Evolutionary conservation across 2,888 invertebrate genomes (phyloP).

Genomic region (Lithophane socia): DNA sequence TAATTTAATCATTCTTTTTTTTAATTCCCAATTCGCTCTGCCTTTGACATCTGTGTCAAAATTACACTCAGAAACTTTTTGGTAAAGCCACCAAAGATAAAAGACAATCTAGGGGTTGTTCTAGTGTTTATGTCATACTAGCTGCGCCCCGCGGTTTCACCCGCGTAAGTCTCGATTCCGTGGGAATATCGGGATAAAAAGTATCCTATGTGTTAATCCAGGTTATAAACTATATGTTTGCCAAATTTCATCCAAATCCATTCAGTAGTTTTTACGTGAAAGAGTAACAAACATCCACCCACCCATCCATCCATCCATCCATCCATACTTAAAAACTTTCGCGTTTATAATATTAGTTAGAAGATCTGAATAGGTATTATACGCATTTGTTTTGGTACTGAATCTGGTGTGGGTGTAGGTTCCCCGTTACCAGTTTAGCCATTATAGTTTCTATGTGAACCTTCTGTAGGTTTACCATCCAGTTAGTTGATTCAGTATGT

Average conservation of each 20-base stretch:
- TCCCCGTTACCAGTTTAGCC: no score
- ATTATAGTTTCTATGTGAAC: background rate
- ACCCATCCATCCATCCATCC: no score
- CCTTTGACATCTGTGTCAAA: background rate
- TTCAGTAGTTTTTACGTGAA: no score
- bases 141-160: no score
- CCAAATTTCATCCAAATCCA: no score
- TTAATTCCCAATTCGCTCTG: background rate
- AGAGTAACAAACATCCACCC: no score
- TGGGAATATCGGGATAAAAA: no score
- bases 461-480: slow-evolving; percentile 12
- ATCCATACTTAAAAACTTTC: no score
- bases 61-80: no score
- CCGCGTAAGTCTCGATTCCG: no score
- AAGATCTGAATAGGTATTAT: slow-evolving; percentile 13
- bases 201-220: no score
- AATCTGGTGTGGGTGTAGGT: background rate
- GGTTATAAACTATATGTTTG: no score
- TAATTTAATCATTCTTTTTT: background rate
- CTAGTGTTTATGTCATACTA: slow-evolving; percentile 30
- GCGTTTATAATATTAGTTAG: background rate
- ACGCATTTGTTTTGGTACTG: slow-evolving; percentile 5
- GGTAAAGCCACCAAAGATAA: background rate
- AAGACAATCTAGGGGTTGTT: background rate
- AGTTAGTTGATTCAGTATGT: background rate